Conservation (phyloP, 2,888 invertebrate genomes). For the Neria commutata region DNA sequence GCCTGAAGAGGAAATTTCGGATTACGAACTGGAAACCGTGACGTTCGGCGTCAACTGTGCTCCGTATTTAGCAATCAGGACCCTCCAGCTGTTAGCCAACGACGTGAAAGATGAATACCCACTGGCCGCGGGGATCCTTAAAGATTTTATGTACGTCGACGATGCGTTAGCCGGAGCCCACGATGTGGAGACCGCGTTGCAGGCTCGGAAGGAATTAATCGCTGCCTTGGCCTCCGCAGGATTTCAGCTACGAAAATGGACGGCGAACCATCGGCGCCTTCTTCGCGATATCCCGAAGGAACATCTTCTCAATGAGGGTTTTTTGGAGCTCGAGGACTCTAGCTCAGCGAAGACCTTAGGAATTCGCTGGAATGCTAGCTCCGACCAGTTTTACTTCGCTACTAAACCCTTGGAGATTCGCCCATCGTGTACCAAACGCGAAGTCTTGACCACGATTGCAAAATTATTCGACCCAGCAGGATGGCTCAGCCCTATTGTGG, state of each 20-base stretch:
- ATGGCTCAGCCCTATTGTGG: constrained; percentile 3
- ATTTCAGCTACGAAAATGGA: constrained; percentile 13
- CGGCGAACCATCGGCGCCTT: constrained; percentile 4
- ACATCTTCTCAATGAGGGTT: constrained; percentile 7
- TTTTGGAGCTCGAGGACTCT: constrained; percentile 15
- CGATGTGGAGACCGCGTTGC: constrained; percentile 10
- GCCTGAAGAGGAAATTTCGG: background rate
- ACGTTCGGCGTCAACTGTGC: constrained; percentile 17
- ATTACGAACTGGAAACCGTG: constrained; percentile 1
- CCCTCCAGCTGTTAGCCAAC: constrained; percentile 15
- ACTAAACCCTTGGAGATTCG: background rate
- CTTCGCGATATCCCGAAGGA: background rate
- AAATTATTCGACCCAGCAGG: constrained; percentile 23
- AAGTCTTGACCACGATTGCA: constrained; percentile 20
- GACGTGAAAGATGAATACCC: constrained; percentile 16
- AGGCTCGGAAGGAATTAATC: constrained; percentile 13
- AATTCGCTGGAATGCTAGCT: constrained; percentile 22
- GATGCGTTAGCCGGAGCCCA: constrained; percentile 22
- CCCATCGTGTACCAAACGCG: constrained; percentile 10
- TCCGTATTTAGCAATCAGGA: constrained; percentile 18
- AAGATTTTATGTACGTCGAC: constrained; percentile 21
- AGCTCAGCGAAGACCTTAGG: constrained; percentile 19
- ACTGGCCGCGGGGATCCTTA: constrained; percentile 10
- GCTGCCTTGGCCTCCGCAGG: constrained; percentile 6
- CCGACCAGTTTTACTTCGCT: constrained; percentile 14